Evolutionary conservation across 2,113 vertebrate genomes (phyloP).

Genomic region (Chelonoidis abingdonii): DNA sequence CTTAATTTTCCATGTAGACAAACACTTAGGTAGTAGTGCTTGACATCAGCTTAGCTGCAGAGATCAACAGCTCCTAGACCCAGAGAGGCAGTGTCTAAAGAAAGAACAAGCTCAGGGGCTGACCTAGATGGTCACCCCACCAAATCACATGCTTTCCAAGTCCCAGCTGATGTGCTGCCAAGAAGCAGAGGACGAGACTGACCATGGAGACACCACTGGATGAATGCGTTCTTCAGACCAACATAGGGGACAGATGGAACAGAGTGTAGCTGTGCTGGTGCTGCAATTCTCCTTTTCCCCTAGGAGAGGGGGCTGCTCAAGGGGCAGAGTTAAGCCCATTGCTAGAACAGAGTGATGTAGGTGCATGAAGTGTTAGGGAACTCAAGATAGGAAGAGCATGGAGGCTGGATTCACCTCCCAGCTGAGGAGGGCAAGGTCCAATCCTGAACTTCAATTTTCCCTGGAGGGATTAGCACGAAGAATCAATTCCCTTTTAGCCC

Average conservation of each 20-base stretch:
- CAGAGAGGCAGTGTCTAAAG: neutral
- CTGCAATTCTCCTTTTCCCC: neutral
- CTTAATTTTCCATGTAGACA: neutral
- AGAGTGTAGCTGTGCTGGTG: neutral
- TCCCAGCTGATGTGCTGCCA: neutral
- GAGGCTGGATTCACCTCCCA: neutral
- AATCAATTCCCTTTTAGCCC: neutral
- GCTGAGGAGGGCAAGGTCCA: neutral
- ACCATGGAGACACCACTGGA: neutral
- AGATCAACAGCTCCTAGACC: neutral
- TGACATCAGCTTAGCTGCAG: neutral
- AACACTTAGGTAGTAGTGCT: neutral
- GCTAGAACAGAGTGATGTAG: neutral
- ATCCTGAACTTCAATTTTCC: neutral
- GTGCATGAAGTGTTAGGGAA: neutral
- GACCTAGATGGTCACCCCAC: neutral
- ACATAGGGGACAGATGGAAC: neutral
- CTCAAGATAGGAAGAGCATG: neutral
- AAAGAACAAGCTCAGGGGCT: accelerated
- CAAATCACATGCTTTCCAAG: neutral
- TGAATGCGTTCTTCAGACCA: neutral
- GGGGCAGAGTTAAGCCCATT: neutral
- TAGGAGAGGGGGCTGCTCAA: neutral
- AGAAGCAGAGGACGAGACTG: neutral
- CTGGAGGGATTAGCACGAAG: neutral